phyloP scores from a whole-genome alignment of 2,797 vertebrate species.

The Eleutherodactylus coqui region DNA sequence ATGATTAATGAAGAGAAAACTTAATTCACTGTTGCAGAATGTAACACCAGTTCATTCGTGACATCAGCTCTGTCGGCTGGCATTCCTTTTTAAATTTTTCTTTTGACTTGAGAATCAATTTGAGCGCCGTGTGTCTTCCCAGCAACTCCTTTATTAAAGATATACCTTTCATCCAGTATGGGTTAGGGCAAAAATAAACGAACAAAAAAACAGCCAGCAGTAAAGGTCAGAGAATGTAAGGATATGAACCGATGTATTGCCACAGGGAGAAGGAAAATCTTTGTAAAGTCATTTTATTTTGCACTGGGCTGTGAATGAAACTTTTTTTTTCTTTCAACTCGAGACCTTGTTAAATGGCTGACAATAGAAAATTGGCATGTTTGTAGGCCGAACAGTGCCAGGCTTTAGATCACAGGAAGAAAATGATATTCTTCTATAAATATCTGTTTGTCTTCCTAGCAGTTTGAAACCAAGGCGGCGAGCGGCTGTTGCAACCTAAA shows the following conservation, averaged over 20 bases:
- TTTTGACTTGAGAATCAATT: conserved; percentile 21
- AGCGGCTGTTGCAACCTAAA: conserved; percentile 42
- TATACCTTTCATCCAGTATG: conserved; percentile 14
- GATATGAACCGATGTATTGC: conserved; percentile 28
- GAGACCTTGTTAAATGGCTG: conserved; percentile 53
- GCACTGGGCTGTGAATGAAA: conserved; percentile 32
- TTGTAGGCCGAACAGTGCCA: conserved; percentile 50
- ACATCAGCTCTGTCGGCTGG: not conserved
- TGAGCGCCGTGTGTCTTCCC: not conserved
- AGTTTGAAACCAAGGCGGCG: conserved; percentile 45
- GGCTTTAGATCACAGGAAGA: conserved; percentile 46
- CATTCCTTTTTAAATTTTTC: not conserved
- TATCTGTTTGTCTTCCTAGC: conserved; percentile 49
- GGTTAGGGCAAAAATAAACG: conserved; percentile 42
- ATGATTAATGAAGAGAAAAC: not conserved
- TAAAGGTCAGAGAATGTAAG: conserved; percentile 36
- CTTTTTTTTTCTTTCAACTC: conserved; percentile 41
- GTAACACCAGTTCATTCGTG: not conserved
- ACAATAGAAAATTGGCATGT: conserved; percentile 60
- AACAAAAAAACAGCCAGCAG: conserved; percentile 28
- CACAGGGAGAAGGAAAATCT: conserved; percentile 31
- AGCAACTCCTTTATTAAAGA: conserved; percentile 21
- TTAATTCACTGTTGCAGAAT: not conserved
- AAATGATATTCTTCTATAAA: conserved; percentile 57
- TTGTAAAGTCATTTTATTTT: conserved; percentile 40